phyloP scores from a whole-genome alignment of 2,797 vertebrate genomes.

The Philypnodon macrostomus region DNA sequence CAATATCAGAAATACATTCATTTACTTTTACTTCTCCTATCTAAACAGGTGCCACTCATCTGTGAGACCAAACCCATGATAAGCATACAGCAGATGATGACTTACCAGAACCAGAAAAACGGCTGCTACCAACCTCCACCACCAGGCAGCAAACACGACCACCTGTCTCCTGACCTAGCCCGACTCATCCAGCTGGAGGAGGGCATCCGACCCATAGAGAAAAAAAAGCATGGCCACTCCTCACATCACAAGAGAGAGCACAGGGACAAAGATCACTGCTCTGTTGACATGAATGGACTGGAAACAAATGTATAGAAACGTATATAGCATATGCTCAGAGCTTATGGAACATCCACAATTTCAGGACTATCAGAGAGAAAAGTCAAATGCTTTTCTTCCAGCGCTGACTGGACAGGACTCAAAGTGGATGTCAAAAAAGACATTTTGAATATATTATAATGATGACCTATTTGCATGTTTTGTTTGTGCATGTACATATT shows the following conservation, averaged over 20 bases:
- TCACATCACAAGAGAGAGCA: conserved; percentile 77
- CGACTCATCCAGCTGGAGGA: conserved; percentile 90
- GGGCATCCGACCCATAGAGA: conserved; percentile 75
- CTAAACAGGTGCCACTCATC: conserved; percentile 82
- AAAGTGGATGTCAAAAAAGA: conserved; percentile 28
- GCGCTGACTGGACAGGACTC: conserved; percentile 4
- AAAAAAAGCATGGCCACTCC: conserved; percentile 66
- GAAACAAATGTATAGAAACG: conserved; percentile 89
- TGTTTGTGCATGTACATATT: conserved; percentile 52
- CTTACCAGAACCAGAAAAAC: conserved; percentile 88
- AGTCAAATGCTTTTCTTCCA: conserved; percentile 9
- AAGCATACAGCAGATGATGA: conserved; percentile 92
- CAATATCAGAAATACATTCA: not conserved
- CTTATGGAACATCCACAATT: conserved; percentile 13
- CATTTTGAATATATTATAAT: conserved; percentile 40
- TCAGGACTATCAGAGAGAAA: conserved; percentile 16
- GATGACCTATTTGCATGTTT: conserved; percentile 48
- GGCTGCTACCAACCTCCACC: conserved; percentile 85
- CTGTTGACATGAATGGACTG: conserved; percentile 93
- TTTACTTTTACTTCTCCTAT: not conserved
- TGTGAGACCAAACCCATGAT: conserved; percentile 90
- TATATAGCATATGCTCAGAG: not conserved
- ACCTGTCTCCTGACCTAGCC: conserved; percentile 78
- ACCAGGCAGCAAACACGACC: conserved; percentile 55
- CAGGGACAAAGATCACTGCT: conserved; percentile 87